Evolutionary conservation across 2,888 invertebrate genomes (phyloP), one percentile per base, ranked within the genome.

Genomic region (Melanargia galathea): DNA sequence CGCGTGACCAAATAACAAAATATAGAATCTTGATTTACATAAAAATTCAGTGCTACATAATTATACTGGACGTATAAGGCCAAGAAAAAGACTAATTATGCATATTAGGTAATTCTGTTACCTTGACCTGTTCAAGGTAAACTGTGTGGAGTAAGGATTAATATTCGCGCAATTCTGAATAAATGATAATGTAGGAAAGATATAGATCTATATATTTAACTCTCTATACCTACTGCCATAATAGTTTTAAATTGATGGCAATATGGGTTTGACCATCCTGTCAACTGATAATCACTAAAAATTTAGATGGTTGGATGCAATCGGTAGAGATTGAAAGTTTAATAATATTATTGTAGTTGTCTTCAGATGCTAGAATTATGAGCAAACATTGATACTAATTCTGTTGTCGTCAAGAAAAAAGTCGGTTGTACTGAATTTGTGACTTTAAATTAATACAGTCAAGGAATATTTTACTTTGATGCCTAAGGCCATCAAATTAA

Each of bases 61-160:
- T 30, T 26, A n/a, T 10, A 49, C 49, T 16, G 7, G 18, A 51
- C 51, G 4, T 51, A 33, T 49, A 18, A 10, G 51, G 16, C 33
- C 1, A 30, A 30, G 51, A 51, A 30, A 33, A 33, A n/a, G 18
- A 33, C 10, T 51, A 51, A 30, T 30, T 51, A 51, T 18, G 51
- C 30, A 30, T 30, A 18, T 51, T 16, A 18, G 16, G 30, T 26
- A 51, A 16, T 30, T 30, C 10, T 16, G 2, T 30, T 8, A 18
- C 51, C 51, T 51, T 51, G 51, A 35, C 52, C 33, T 7, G 35
- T 51, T 33, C 51, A 51, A 51, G 51, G 51, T 30, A 18, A 10
- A 16, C 10, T 16, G 8, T 48, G 24, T n/a, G 10, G n/a, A n/a
- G n/a, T 20, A 22, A 38, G 38, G 38, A 43, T 18, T 16, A 18